Conservation (phyloP, 2,113 vertebrate genomes). For the Dipodomys ordii region DNA sequence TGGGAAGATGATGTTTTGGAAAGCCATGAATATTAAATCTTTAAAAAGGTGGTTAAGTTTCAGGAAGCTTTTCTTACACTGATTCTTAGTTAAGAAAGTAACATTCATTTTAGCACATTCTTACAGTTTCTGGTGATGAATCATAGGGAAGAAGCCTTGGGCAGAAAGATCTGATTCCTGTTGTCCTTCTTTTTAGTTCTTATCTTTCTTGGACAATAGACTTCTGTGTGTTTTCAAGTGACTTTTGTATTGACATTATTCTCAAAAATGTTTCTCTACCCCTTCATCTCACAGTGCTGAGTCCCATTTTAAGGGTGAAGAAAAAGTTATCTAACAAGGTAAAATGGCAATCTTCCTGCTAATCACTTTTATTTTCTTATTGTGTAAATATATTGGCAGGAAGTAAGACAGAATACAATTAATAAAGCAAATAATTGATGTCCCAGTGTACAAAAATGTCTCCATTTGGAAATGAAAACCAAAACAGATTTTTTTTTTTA, state of each 20-base stretch:
- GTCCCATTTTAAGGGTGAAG: neutral
- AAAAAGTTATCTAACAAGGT: neutral
- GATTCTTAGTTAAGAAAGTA: neutral
- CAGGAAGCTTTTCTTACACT: neutral
- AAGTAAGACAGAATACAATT: neutral
- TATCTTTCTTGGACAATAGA: neutral
- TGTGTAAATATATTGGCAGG: neutral
- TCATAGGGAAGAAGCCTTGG: neutral
- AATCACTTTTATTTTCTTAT: neutral
- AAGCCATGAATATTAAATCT: neutral
- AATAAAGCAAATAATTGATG: conserved; percentile 35
- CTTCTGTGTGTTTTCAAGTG: neutral
- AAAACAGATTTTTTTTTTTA: conserved; percentile 15
- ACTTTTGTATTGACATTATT: conserved; percentile 27
- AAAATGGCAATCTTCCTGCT: neutral
- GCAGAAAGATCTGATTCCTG: neutral
- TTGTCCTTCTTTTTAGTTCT: neutral
- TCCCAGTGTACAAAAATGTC: neutral
- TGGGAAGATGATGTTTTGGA: neutral
- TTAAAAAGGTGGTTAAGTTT: neutral
- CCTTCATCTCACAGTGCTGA: neutral
- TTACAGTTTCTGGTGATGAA: neutral
- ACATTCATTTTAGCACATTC: neutral
- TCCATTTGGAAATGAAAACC: conserved; percentile 36
- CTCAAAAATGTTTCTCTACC: neutral